Base-by-base conservation (phyloP, 2,113 vertebrate species). In the Ochotona curzoniae region DNA sequence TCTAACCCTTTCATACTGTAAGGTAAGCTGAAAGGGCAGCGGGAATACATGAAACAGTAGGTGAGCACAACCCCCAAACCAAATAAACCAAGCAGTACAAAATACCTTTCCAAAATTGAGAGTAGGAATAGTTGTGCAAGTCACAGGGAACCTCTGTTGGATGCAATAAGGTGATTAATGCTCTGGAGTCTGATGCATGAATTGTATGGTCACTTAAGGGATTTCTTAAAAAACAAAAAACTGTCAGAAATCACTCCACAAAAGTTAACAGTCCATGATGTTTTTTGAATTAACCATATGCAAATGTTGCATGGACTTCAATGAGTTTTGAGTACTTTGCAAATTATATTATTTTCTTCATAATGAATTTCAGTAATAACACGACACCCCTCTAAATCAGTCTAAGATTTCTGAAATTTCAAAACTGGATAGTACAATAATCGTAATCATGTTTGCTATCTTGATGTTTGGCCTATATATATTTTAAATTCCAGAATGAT, bases 1-100 rank as follows among this genome's bases (percentile, higher is more conserved):
- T 61, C n/a, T 67, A 91, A 90, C 14, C 38, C n/a, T 23, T 80
- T 88, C 63, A 60, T 20, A 84, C 17, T 93, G 89, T 64, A 61
- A 49, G 25, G 54, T 89, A 61, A 76, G 44, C 10, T 73, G 67
- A 79, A 82, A 69, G 64, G 21, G 1, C 7, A 93, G 86, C 83
- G 51, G n/a, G 25, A 78, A 82, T 88, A 7, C 5, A 83, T 75
- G 32, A 81, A 88, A 47, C 2, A 30, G 51, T 54, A 44, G 57
- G 15, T 61, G 54, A 89, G 1, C 71, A 89, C 75, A 94, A 66
- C 30, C 7, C 25, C 47, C 20, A 87, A 79, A 87, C 82, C 94
- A 80, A 76, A 25, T 64, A 14, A 93, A 92, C 15, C 66, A 63
- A 15, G n/a, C 15, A 69, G 28, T 83, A 82, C 18, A 54, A 60